Conservation (phyloP, 1,140 invertebrate genomes). For the Teleogryllus occipitalis region DNA sequence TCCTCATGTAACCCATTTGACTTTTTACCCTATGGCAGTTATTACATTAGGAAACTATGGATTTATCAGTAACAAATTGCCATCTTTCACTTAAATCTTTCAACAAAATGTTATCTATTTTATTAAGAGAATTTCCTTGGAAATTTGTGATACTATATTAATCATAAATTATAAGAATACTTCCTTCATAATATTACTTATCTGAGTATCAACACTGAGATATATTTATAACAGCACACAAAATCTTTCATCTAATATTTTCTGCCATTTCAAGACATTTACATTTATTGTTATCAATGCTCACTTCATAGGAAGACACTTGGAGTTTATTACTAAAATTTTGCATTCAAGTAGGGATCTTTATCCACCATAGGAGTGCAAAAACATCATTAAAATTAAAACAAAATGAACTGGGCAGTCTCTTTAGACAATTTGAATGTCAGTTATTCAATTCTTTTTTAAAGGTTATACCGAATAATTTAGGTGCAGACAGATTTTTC, state of each 20-base stretch:
- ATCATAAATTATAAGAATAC: neutral
- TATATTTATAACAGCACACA: constrained; percentile 5
- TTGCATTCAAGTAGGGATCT: neutral
- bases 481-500: too few relatives aligned
- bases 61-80: neutral
- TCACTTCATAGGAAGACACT: constrained; percentile 12
- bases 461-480: too few relatives aligned
- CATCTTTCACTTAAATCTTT: neutral
- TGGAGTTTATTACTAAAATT: constrained; percentile 1
- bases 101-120: constrained; percentile 2
- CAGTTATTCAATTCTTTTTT: too few relatives aligned
- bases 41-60: constrained; percentile 5
- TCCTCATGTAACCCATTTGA: neutral
- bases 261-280: neutral
- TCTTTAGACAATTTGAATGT: too few relatives aligned
- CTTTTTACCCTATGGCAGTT: neutral
- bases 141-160: neutral
- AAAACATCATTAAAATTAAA: neutral
- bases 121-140: neutral
- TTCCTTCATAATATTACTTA: neutral
- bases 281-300: constrained; percentile 10
- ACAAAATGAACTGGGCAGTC: too few relatives aligned
- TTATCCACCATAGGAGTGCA: neutral
- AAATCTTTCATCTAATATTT: neutral
- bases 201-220: constrained; percentile 4